A percentile compares a stretch with the other conserved stretches of the same genome.
Conservation (phyloP, 2,888 invertebrate genomes). For the Andrena marginata region DNA sequence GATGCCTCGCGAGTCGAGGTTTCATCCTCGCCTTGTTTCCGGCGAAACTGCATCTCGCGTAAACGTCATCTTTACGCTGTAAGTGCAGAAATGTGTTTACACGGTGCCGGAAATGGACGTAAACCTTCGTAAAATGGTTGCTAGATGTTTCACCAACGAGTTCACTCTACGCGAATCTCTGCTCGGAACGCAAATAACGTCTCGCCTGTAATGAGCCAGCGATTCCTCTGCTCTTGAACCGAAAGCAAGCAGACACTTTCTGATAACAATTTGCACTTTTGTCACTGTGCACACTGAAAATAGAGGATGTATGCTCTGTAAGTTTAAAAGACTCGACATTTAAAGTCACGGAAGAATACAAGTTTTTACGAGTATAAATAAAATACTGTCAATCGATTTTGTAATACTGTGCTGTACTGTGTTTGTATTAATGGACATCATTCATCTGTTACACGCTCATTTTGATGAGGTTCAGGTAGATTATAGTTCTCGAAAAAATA, state of each 20-base stretch:
- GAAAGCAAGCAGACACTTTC: neutral
- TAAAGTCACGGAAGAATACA: no score
- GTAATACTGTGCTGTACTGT: no score
- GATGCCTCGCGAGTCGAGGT: slow-evolving; percentile 35
- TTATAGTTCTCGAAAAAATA: no score
- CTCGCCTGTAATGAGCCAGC: neutral
- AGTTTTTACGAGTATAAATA: no score
- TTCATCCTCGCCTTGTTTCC: slow-evolving; percentile 52
- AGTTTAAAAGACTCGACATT: no score
- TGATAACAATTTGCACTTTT: neutral
- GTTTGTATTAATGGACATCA: no score
- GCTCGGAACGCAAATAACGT: slow-evolving; percentile 15
- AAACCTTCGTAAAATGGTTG: slow-evolving; percentile 45
- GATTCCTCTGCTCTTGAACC: neutral
- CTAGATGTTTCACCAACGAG: slow-evolving; percentile 22
- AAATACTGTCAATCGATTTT: no score
- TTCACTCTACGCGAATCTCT: slow-evolving; percentile 28
- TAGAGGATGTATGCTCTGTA: neutral
- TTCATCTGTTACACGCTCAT: no score
- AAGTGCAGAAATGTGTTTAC: slow-evolving; percentile 64
- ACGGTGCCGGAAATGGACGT: slow-evolving; percentile 51
- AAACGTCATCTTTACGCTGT: slow-evolving; percentile 43
- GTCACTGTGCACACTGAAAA: neutral
- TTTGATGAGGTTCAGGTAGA: no score
- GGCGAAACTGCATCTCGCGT: slow-evolving; percentile 44